These are phyloP conservation scores for Centrocercus urophasianus DNA, from an alignment of 2,113 vertebrate genomes.

Conservation along the genomic window DNA sequence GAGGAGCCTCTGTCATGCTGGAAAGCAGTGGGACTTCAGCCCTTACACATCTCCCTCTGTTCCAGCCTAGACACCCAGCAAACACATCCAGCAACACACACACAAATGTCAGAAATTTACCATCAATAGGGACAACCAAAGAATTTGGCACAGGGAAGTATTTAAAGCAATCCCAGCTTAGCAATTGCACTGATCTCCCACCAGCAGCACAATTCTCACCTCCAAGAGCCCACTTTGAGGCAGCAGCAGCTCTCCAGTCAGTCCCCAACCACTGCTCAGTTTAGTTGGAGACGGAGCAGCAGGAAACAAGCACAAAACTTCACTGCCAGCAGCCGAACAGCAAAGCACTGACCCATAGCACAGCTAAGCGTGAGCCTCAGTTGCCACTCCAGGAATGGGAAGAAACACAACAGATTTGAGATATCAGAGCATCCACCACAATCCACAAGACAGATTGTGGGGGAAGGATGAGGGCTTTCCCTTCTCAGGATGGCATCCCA, in stretches of 20 bases:
- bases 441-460: conserved; percentile 64
- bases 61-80: not conserved
- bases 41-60: not conserved
- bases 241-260: not conserved
- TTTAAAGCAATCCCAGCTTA: not conserved
- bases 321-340: not conserved
- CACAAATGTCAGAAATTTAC: not conserved
- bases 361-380: conserved; percentile 17
- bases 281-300: not conserved
- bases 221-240: not conserved
- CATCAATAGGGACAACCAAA: not conserved
- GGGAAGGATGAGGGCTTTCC: conserved; percentile 56
- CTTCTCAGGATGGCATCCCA: not conserved
- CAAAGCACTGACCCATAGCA: conserved; percentile 1
- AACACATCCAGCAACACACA: not conserved
- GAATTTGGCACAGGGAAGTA: not conserved
- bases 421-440: conserved; percentile 45
- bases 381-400: conserved; percentile 13
- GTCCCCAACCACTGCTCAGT: not conserved
- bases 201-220: not conserved
- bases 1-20: not conserved
- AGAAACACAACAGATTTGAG: conserved; percentile 62
- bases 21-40: not conserved
- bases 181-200: not conserved
- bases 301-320: not conserved